These are phyloP conservation scores for Zele albiditarsus DNA, from an alignment of 2,888 invertebrate genomes.

Conservation along the genomic window DNA sequence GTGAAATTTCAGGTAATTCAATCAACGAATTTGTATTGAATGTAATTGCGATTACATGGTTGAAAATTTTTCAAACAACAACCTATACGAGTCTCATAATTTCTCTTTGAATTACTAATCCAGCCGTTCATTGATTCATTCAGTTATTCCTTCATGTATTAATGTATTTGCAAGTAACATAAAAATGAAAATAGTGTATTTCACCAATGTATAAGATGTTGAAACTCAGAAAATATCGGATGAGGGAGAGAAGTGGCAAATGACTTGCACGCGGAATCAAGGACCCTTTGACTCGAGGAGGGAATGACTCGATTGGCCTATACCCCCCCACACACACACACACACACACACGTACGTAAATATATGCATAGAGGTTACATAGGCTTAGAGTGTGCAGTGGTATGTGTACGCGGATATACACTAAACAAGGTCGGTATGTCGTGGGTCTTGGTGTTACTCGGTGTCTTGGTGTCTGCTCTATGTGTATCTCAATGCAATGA, in stretches of 20 bases:
- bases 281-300: not conserved
- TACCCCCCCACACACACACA: conserved; percentile 18
- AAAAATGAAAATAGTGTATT: no score
- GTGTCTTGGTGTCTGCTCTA: conserved; percentile 2
- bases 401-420: conserved; percentile 13
- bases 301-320: conserved; percentile 49
- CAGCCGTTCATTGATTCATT: no score
- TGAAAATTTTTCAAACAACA: no score
- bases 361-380: not conserved
- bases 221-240: not conserved
- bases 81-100: no score
- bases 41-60: no score
- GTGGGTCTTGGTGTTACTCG: conserved; percentile 15
- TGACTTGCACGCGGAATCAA: not conserved
- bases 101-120: no score
- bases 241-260: not conserved
- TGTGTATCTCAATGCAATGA: conserved; percentile 9
- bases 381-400: not conserved
- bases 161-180: not conserved
- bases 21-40: no score
- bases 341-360: not conserved
- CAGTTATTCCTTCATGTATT: not conserved
- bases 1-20: not conserved
- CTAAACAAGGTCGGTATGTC: conserved; percentile 29
- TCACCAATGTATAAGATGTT: no score